phyloP scores from a whole-genome alignment of 2,113 vertebrate genomes.

The Halichoerus grypus region DNA sequence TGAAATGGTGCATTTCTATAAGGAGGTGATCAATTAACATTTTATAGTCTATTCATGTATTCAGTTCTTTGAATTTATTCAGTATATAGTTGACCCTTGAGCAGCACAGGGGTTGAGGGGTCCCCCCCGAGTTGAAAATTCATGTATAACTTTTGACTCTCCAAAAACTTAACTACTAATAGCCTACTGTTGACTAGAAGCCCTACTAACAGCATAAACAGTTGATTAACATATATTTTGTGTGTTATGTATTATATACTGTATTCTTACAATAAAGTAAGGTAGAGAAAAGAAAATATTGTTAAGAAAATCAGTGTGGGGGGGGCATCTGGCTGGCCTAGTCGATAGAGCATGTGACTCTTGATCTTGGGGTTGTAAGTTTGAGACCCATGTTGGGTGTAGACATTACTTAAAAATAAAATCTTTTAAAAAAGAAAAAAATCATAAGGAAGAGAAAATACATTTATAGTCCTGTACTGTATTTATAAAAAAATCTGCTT shows the following conservation, averaged over 20 bases:
- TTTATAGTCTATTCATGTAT: background rate
- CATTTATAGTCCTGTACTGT: background rate
- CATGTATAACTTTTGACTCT: too few relatives aligned
- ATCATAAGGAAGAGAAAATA: background rate
- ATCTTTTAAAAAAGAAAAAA: background rate
- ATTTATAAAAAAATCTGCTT: background rate
- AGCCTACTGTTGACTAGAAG: too few relatives aligned
- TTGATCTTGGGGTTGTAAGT: background rate
- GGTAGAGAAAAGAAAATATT: too few relatives aligned
- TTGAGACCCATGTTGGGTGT: background rate
- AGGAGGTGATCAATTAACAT: background rate
- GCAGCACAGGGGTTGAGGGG: too few relatives aligned
- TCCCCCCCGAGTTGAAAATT: too few relatives aligned
- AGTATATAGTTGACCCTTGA: background rate
- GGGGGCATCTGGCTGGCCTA: background rate
- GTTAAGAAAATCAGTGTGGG: background rate
- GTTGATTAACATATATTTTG: too few relatives aligned
- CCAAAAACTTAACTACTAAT: too few relatives aligned
- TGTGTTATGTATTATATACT: too few relatives aligned
- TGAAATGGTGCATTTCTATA: background rate
- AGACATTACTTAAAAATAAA: background rate
- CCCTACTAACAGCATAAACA: too few relatives aligned
- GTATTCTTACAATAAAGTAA: too few relatives aligned
- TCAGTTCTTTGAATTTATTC: background rate
- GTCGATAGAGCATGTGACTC: background rate